These are phyloP conservation scores for Batillaria attramentaria DNA, from an alignment of 1,140 invertebrate species.

Conservation along the genomic window DNA sequence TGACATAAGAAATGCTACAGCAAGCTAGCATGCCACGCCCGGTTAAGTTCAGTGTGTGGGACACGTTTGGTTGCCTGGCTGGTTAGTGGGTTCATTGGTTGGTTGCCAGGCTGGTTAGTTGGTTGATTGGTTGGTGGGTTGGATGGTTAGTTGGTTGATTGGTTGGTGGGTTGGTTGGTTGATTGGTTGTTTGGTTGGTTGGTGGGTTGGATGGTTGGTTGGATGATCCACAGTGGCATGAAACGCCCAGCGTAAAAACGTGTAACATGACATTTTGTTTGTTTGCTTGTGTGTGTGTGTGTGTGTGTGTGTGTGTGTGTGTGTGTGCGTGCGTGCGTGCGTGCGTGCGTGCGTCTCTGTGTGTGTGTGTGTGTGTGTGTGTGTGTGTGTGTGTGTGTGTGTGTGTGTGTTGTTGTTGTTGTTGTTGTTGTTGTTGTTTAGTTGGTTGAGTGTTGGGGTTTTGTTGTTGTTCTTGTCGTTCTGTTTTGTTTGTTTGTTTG, in stretches of 20 bases:
- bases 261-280: not conserved
- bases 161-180: not conserved
- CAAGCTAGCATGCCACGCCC: too few relatives aligned
- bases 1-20: too few relatives aligned
- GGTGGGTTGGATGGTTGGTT: constrained; percentile 1
- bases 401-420: constrained; percentile 11
- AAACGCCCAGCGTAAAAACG: too few relatives aligned
- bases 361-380: constrained; percentile 26
- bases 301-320: constrained; percentile 1
- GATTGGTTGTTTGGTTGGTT: constrained; percentile 6
- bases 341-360: constrained; percentile 23
- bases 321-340: not conserved
- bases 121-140: not conserved
- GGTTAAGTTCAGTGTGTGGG: too few relatives aligned
- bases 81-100: too few relatives aligned
- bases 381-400: constrained; percentile 17
- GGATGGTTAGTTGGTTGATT: not conserved
- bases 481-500: constrained; percentile 15
- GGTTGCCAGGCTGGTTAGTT: too few relatives aligned
- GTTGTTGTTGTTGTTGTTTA: too few relatives aligned
- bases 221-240: too few relatives aligned
- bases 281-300: not conserved
- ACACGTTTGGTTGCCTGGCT: too few relatives aligned
- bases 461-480: too few relatives aligned
- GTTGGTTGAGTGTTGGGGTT: too few relatives aligned